Evolutionary conservation across 2,797 vertebrate species (phyloP).

Genomic region (Mus caroli): DNA sequence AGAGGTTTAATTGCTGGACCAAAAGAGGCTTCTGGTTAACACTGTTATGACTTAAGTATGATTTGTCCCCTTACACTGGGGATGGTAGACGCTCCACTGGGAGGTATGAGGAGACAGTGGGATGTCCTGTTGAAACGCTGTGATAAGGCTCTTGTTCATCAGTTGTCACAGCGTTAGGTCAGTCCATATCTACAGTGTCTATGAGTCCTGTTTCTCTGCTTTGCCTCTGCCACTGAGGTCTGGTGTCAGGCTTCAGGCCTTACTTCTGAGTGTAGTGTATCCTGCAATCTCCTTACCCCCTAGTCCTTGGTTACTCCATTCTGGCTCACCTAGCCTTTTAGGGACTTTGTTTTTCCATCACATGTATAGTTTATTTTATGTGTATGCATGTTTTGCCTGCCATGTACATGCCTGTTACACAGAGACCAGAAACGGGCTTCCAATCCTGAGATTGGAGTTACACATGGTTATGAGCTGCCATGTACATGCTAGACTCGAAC

Average conservation of each 20-base stretch:
- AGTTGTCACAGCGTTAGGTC: no score
- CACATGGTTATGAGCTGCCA: background rate
- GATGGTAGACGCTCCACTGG: background rate
- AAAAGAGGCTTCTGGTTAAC: constrained; percentile 37
- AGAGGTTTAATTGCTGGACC: constrained; percentile 26
- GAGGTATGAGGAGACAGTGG: no score
- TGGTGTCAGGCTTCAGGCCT: background rate
- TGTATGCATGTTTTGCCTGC: background rate
- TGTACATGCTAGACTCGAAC: background rate
- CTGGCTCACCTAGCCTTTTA: background rate
- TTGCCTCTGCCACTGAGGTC: background rate
- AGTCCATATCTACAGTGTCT: background rate
- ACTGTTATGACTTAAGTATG: background rate
- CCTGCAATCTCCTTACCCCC: no score
- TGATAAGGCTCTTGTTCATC: background rate
- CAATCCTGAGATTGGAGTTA: background rate
- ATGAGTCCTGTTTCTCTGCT: background rate
- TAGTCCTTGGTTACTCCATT: background rate
- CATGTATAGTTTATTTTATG: background rate
- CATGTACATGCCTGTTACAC: background rate
- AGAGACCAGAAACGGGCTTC: background rate
- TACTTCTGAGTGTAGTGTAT: background rate
- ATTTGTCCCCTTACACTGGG: background rate
- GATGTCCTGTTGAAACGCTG: background rate
- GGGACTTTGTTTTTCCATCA: background rate